Evolutionary conservation across 2,113 vertebrate species (phyloP).

Genomic region (Pipa parva): DNA sequence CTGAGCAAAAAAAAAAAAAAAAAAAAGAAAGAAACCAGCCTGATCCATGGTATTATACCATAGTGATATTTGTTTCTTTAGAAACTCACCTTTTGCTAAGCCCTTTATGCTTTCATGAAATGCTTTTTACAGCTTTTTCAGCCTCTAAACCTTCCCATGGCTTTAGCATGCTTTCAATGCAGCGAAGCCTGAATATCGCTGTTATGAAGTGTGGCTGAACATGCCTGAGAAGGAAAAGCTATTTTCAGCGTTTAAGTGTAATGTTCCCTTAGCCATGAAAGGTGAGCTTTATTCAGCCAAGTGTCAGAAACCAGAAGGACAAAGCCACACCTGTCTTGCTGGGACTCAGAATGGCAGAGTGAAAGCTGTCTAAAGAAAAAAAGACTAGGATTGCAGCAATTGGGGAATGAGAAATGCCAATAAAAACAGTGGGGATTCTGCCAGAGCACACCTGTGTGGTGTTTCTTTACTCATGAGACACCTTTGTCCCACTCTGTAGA

Average conservation of each 20-base stretch:
- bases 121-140: slow-evolving; percentile 1
- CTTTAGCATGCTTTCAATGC: slow-evolving; percentile 10
- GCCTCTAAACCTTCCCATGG: slow-evolving; percentile 6
- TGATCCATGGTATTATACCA: background rate
- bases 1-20: background rate
- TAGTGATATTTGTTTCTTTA: background rate
- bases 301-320: slow-evolving; percentile 34
- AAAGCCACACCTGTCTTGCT: slow-evolving; percentile 47
- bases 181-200: slow-evolving; percentile 8
- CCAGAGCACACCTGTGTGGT: slow-evolving; percentile 47
- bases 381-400: slow-evolving; percentile 33
- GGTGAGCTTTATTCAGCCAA: slow-evolving; percentile 41
- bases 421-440: slow-evolving; percentile 47
- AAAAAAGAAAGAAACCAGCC: background rate
- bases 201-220: slow-evolving; percentile 35
- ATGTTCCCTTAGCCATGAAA: slow-evolving; percentile 49
- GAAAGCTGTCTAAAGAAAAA: slow-evolving; percentile 13
- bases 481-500: slow-evolving; percentile 23
- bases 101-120: background rate
- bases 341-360: slow-evolving; percentile 15
- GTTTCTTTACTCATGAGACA: slow-evolving; percentile 41
- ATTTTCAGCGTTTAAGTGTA: slow-evolving; percentile 48
- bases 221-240: slow-evolving; percentile 29
- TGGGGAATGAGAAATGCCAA: slow-evolving; percentile 44
- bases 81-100: background rate